These are phyloP conservation scores for Alviniconcha marisindica DNA, from an alignment of 1,140 invertebrate genomes.

Conservation along the genomic window DNA sequence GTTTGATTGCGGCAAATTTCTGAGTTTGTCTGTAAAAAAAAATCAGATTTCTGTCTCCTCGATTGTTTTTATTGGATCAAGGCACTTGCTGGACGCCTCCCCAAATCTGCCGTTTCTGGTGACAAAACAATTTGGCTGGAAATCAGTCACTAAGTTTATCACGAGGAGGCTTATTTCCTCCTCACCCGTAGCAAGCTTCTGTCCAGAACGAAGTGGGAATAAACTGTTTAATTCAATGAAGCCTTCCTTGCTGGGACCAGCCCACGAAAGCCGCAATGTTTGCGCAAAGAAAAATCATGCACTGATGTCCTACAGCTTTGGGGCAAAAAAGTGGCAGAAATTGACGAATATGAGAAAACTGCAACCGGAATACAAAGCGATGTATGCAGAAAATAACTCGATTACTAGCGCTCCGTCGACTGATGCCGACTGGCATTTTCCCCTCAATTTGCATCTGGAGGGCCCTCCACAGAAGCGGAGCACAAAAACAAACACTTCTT, in stretches of 20 bases:
- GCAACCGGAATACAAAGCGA: conserved; percentile 39
- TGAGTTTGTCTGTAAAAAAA: conserved; percentile 24
- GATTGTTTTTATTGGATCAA: conserved; percentile 21
- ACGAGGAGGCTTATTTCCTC: conserved; percentile 22
- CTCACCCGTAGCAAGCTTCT: not conserved
- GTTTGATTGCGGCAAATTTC: conserved; percentile 28
- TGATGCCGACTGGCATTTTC: conserved; percentile 40
- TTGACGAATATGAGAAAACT: conserved; percentile 40
- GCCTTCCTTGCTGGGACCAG: conserved; percentile 7
- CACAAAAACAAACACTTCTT: conserved; percentile 38
- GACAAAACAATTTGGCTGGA: conserved; percentile 2
- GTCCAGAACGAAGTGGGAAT: not conserved
- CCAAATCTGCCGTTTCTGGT: not conserved
- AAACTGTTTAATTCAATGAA: conserved; percentile 28
- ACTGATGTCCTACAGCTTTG: conserved; percentile 31
- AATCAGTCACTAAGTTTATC: conserved; percentile 27
- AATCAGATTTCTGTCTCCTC: conserved; percentile 10
- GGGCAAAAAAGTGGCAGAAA: conserved; percentile 28
- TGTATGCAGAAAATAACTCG: conserved; percentile 31
- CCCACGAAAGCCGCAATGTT: conserved; percentile 31
- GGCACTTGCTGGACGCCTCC: not conserved
- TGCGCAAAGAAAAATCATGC: conserved; percentile 20
- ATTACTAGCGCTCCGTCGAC: conserved; percentile 23
- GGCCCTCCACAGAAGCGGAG: conserved; percentile 19
- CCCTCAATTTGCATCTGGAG: conserved; percentile 41